Conservation (phyloP, 2,113 vertebrate genomes). For the Onychostruthus taczanowskii region DNA sequence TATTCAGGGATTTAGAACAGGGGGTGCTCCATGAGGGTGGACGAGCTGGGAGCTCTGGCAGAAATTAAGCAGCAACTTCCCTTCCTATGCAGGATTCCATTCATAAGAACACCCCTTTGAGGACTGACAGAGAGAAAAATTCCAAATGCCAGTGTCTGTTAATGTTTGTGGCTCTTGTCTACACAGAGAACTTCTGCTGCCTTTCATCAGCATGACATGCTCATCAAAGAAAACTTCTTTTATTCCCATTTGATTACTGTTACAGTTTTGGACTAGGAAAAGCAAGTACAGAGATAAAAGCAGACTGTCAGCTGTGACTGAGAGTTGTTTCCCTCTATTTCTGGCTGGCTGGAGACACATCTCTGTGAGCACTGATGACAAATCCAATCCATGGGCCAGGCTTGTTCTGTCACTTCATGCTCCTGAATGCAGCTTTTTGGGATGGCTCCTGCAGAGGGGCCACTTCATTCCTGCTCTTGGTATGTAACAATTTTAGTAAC, state of each 20-base stretch:
- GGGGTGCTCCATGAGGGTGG: not conserved
- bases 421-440: not conserved
- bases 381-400: not conserved
- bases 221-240: not conserved
- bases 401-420: not conserved
- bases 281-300: not conserved
- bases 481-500: not conserved
- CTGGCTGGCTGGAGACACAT: not conserved
- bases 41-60: accelerated
- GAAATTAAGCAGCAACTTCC: not conserved
- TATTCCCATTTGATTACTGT: not conserved
- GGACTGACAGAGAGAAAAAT: not conserved
- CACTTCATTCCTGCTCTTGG: not conserved
- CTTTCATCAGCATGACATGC: not conserved
- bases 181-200: not conserved
- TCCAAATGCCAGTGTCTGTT: not conserved
- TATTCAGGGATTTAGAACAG: not conserved
- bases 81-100: not conserved
- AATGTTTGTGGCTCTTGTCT: not conserved
- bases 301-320: not conserved
- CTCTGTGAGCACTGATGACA: not conserved
- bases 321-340: not conserved
- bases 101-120: not conserved
- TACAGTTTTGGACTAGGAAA: not conserved
- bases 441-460: not conserved